These are phyloP conservation scores for Cololabis saira DNA, from an alignment of 2,113 vertebrate genomes.

Conservation along the genomic window DNA sequence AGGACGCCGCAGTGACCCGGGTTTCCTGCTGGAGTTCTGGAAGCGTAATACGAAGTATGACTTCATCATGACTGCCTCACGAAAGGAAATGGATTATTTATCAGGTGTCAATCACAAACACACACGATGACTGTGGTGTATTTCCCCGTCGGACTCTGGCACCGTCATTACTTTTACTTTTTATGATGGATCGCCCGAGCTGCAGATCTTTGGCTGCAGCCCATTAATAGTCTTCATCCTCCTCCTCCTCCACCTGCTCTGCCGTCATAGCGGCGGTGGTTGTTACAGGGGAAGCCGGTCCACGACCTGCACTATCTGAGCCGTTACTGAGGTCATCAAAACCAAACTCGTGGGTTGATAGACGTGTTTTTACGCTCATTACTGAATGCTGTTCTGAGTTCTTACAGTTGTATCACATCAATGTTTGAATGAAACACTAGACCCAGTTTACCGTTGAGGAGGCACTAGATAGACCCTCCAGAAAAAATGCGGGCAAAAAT, in stretches of 20 bases:
- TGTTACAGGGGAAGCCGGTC: too few species aligned
- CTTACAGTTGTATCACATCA: too few species aligned
- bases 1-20: too few species aligned
- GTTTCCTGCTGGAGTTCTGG: neutral
- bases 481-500: too few species aligned
- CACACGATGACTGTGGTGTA: slow-evolving; percentile 14
- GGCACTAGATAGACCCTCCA: too few species aligned
- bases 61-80: slow-evolving; percentile 67
- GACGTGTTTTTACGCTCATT: too few species aligned
- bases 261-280: slow-evolving; percentile 43
- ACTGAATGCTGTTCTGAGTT: too few species aligned
- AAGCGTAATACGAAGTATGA: slow-evolving; percentile 42
- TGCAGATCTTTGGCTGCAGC: slow-evolving; percentile 64
- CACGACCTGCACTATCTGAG: too few species aligned
- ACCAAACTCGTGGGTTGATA: too few species aligned
- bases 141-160: slow-evolving; percentile 32
- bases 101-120: slow-evolving; percentile 54
- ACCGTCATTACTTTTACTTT: slow-evolving; percentile 40
- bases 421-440: too few species aligned
- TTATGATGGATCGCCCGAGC: slow-evolving; percentile 60
- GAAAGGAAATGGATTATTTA: slow-evolving; percentile 75
- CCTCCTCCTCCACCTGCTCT: slow-evolving; percentile 11
- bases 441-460: too few species aligned
- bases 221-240: slow-evolving; percentile 60
- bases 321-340: slow-evolving; percentile 49